A percentile compares a stretch with the other conserved stretches of the same genome.
Conservation (phyloP, 2,888 invertebrate species). For the Pristionchus maxplancki region DNA sequence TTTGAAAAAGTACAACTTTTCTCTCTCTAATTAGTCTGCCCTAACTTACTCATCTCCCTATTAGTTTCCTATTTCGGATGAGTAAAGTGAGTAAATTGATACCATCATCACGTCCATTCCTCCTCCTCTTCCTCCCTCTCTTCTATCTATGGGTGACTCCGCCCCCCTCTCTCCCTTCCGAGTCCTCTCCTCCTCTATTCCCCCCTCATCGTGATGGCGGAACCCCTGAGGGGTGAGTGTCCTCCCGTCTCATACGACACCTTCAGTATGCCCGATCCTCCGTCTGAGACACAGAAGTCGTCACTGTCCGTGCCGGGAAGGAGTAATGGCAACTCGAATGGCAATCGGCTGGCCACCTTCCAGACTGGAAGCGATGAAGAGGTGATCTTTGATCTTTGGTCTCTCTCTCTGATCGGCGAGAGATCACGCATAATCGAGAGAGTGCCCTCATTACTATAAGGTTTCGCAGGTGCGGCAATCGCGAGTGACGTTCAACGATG, state of each 20-base stretch:
- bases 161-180: not conserved
- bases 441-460: not conserved
- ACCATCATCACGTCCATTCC: conserved; percentile 7
- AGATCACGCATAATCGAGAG: not conserved
- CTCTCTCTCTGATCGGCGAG: not conserved
- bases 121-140: not conserved
- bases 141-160: conserved; percentile 8
- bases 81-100: conserved; percentile 12
- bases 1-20: not conserved
- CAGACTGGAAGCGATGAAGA: conserved; percentile 38
- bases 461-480: conserved; percentile 9
- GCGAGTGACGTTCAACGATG: conserved; percentile 50
- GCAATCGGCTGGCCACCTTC: conserved; percentile 36
- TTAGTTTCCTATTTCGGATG: not conserved
- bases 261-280: conserved; percentile 32
- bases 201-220: not conserved
- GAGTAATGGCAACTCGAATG: not conserved
- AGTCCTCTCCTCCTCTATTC: conserved; percentile 14
- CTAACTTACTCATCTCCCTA: conserved; percentile 7
- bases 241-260: conserved; percentile 33
- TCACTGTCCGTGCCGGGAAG: conserved; percentile 31
- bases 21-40: not conserved
- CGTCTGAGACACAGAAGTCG: not conserved
- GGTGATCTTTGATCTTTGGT: conserved; percentile 1
- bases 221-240: not conserved